phyloP scores from a whole-genome alignment of 2,888 invertebrate species.

The Morpho helenor region DNA sequence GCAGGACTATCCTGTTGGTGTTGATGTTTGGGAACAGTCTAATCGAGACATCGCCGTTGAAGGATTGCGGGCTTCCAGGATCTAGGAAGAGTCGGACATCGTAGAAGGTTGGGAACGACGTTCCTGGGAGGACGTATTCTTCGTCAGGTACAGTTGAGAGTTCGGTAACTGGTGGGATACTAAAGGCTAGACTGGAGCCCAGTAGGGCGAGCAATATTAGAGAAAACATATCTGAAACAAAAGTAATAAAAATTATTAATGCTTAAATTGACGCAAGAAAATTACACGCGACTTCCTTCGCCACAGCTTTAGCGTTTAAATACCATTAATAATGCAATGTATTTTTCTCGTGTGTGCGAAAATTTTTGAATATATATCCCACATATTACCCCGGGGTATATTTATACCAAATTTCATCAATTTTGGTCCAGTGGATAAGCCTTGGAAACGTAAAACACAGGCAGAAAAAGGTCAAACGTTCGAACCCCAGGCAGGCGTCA shows the following conservation, averaged over 20 bases:
- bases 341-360: too few relatives aligned
- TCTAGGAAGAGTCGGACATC: constrained; percentile 67
- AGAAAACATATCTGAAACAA: constrained; percentile 61
- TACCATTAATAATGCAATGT: too few relatives aligned
- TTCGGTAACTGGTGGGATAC: constrained; percentile 36
- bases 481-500: too few relatives aligned
- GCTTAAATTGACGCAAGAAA: not conserved
- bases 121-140: constrained; percentile 73
- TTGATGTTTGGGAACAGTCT: constrained; percentile 41
- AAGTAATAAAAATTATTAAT: constrained; percentile 1
- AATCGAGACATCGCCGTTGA: constrained; percentile 67
- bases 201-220: constrained; percentile 47
- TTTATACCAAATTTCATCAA: too few relatives aligned
- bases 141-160: constrained; percentile 31
- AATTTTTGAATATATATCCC: too few relatives aligned
- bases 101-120: constrained; percentile 74
- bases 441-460: too few relatives aligned
- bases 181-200: constrained; percentile 37
- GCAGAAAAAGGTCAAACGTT: too few relatives aligned
- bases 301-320: too few relatives aligned
- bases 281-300: too few relatives aligned
- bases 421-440: too few relatives aligned
- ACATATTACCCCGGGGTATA: too few relatives aligned
- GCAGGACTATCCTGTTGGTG: constrained; percentile 58
- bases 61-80: constrained; percentile 55